Evolutionary conservation across 1,140 invertebrate species (phyloP).

Genomic region (Holcopasites calliopsidis): DNA sequence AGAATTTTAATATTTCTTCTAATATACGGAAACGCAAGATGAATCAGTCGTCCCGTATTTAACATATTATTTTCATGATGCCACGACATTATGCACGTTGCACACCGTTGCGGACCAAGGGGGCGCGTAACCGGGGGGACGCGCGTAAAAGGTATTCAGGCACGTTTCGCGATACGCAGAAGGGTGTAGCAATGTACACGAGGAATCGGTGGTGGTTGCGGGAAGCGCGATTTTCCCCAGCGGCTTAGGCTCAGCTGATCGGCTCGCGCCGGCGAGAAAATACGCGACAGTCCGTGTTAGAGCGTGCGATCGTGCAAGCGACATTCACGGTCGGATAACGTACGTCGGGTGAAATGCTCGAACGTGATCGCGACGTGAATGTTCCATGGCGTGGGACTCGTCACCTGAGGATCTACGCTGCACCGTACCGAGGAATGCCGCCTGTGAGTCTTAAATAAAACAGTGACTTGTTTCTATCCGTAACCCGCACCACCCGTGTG

Average conservation of each 20-base stretch:
- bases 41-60: too few relatives aligned
- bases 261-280: constrained; percentile 22
- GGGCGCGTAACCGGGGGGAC: too few relatives aligned
- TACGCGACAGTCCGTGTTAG: constrained; percentile 25
- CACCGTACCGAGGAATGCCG: constrained; percentile 22
- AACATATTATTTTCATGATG: too few relatives aligned
- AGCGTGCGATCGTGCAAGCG: constrained; percentile 23
- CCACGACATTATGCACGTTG: too few relatives aligned
- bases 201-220: background rate
- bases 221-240: constrained; percentile 16
- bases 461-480: background rate
- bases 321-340: constrained; percentile 45
- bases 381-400: constrained; percentile 49
- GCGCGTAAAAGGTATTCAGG: too few relatives aligned
- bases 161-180: background rate
- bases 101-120: too few relatives aligned
- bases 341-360: constrained; percentile 42
- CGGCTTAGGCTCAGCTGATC: constrained; percentile 30
- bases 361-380: constrained; percentile 44
- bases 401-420: constrained; percentile 31
- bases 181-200: too few relatives aligned
- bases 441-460: constrained; percentile 33
- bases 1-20: too few relatives aligned
- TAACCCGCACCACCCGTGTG: background rate
- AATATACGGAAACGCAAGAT: too few relatives aligned